Evolutionary conservation across 2,113 vertebrate genomes (phyloP).

Genomic region (Vombatus ursinus): DNA sequence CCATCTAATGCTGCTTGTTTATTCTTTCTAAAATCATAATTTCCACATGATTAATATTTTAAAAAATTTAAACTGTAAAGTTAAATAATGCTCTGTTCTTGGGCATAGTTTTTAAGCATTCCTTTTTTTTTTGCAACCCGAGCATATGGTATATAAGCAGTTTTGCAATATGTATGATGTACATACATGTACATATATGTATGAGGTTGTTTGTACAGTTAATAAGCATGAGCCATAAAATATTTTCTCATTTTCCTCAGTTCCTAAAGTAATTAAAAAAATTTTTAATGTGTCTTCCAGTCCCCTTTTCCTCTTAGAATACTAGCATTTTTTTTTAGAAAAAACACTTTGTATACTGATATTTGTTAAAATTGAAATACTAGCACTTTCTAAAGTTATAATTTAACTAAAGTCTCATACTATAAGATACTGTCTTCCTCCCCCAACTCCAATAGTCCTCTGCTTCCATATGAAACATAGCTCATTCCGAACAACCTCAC

Average conservation of each 20-base stretch:
- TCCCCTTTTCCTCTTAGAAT: not conserved
- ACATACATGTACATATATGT: not conserved
- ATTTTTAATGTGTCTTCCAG: not conserved
- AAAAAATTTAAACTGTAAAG: too few species aligned
- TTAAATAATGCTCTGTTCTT: too few species aligned
- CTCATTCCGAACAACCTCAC: not conserved
- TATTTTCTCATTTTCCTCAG: not conserved
- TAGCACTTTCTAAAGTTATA: not conserved
- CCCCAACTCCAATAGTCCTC: not conserved
- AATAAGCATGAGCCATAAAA: not conserved
- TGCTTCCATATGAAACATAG: not conserved
- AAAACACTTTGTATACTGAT: not conserved
- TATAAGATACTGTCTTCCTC: too few species aligned
- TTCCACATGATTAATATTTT: too few species aligned
- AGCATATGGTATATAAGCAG: too few species aligned
- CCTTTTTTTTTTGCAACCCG: too few species aligned
- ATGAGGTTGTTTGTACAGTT: not conserved
- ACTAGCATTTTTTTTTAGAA: not conserved
- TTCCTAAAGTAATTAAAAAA: not conserved
- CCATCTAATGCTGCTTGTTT: too few species aligned
- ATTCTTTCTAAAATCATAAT: too few species aligned
- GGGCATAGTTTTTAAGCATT: too few species aligned
- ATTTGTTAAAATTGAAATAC: slow-evolving; percentile 2
- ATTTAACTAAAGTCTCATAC: not conserved
- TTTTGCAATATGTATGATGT: not conserved